Percentiles rank a stretch among this genome's conserved stretches.
phyloP scores from a whole-genome alignment of 2,888 invertebrate genomes.

The Drosophila longiperda region DNA sequence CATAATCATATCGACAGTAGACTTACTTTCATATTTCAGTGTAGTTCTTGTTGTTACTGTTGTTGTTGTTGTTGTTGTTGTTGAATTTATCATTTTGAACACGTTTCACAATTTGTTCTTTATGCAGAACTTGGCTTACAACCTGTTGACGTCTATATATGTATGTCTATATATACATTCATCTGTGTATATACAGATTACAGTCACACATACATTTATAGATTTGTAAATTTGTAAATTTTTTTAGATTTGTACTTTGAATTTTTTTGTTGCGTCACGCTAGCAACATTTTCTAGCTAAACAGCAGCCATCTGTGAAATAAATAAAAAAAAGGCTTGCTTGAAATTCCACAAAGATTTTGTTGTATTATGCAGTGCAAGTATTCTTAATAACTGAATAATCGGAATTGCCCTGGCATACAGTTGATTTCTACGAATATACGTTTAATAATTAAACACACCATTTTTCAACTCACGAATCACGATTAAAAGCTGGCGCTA shows the following conservation, averaged over 20 bases:
- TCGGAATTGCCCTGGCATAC: slow-evolving; percentile 48
- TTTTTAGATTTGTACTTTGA: too few species aligned
- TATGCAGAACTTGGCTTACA: slow-evolving; percentile 24
- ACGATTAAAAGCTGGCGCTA: slow-evolving; percentile 26
- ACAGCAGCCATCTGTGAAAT: slow-evolving; percentile 23
- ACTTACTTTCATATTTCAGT: slow-evolving; percentile 15
- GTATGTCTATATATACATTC: background rate
- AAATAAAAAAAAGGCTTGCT: slow-evolving; percentile 33
- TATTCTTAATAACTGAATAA: slow-evolving; percentile 20
- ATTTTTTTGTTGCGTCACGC: slow-evolving; percentile 5
- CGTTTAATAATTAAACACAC: slow-evolving; percentile 13
- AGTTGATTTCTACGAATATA: slow-evolving; percentile 31
- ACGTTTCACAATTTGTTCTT: slow-evolving; percentile 39
- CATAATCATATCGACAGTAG: slow-evolving; percentile 62
- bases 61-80: slow-evolving; percentile 24
- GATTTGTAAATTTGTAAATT: too few species aligned
- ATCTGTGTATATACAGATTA: background rate
- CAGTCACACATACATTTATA: background rate
- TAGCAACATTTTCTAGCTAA: slow-evolving; percentile 25
- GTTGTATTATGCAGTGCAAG: slow-evolving; percentile 14
- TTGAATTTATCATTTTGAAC: slow-evolving; percentile 44
- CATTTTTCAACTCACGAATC: slow-evolving; percentile 3
- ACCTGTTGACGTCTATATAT: slow-evolving; percentile 27
- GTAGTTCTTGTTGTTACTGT: background rate
- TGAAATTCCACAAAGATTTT: slow-evolving; percentile 54